A percentile compares a stretch with the other conserved stretches of the same genome.
Conservation (phyloP, 2,797 vertebrate genomes). For the Leucoraja ocellata region DNA sequence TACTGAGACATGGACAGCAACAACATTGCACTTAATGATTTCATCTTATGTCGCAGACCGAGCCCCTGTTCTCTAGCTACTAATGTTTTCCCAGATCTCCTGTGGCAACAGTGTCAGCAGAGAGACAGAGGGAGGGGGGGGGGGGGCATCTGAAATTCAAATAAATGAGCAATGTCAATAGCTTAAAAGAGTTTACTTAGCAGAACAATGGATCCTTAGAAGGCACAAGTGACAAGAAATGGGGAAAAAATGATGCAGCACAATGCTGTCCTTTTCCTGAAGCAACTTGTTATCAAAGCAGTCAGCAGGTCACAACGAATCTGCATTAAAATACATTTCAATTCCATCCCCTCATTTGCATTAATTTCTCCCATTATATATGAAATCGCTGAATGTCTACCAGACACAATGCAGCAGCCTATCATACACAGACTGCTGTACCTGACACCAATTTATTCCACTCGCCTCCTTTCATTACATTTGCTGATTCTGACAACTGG, state of each 20-base stretch:
- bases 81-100: constrained; percentile 79
- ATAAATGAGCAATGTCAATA: constrained; percentile 99
- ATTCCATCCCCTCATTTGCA: constrained; percentile 98
- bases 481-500: constrained; percentile 80
- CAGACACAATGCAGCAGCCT: constrained; percentile 87
- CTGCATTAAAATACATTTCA: constrained; percentile 99
- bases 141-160: constrained; percentile 79
- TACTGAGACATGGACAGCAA: constrained; percentile 89
- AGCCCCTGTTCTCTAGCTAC: constrained; percentile 71
- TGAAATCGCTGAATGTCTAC: constrained; percentile 94
- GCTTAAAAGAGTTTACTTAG: constrained; percentile 95
- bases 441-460: constrained; percentile 94
- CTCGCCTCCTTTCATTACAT: constrained; percentile 80
- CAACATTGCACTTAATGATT: constrained; percentile 87
- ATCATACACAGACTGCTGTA: constrained; percentile 77
- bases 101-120: constrained; percentile 60
- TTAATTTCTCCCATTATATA: constrained; percentile 99
- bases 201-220: constrained; percentile 96
- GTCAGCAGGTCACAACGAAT: constrained; percentile 90
- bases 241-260: constrained; percentile 85
- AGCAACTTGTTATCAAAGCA: constrained; percentile 97
- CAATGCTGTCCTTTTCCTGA: constrained; percentile 95
- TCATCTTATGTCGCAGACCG: constrained; percentile 64
- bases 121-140: not conserved
- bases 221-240: constrained; percentile 81